Base-by-base conservation (phyloP, 2,888 invertebrate species). In the Brachyptera risi region DNA sequence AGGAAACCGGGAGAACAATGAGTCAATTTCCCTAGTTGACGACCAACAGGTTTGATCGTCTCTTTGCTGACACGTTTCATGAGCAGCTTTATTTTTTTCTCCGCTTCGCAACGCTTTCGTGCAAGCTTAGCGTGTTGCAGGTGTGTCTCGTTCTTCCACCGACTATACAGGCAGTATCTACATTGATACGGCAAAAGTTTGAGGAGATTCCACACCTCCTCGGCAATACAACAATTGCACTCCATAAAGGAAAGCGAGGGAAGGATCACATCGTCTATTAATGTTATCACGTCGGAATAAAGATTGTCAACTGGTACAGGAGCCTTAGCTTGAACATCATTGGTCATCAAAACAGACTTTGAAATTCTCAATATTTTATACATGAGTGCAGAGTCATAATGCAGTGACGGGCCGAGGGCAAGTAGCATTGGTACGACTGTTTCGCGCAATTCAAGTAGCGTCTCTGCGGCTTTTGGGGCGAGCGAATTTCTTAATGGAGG, bases 11-110 rank as follows among this genome's bases (percentile, higher is more conserved):
- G 98, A 44, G 96, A 92, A 56, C 92, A 93, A 74, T 99, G 98
- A 24, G 96, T 94, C 31, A 98, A 79, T 79, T 99, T 99, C 13
- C 98, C 99, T 66, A 99, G 90, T 51, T 92, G 87, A 62, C 99
- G 82, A 0, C 99, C 99, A 64, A 96, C 40, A 1, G 92, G 94
- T 75, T 98, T 99, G 4, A 97, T 94, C 71, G 96, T 99, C 74
- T 99, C 99, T 73, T 99, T 99, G 69, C 96, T 96, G 37, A 95
- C 93, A 65, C 91, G 86, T 78, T 98, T 97, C 93, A 99, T 95
- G 37, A 97, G 89, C 67, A 94, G 94, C 73, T 96, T 96, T 51
- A 96, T 92, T 71, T 91, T 86, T 71, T 96, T 95, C 67, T 94
- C 83, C 0, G 92, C 88, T 72, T 92, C 90, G 0, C 92, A 95